These are phyloP conservation scores for Corydoras sp. DNA, from an alignment of 2,113 vertebrate species.

Conservation along the genomic window DNA sequence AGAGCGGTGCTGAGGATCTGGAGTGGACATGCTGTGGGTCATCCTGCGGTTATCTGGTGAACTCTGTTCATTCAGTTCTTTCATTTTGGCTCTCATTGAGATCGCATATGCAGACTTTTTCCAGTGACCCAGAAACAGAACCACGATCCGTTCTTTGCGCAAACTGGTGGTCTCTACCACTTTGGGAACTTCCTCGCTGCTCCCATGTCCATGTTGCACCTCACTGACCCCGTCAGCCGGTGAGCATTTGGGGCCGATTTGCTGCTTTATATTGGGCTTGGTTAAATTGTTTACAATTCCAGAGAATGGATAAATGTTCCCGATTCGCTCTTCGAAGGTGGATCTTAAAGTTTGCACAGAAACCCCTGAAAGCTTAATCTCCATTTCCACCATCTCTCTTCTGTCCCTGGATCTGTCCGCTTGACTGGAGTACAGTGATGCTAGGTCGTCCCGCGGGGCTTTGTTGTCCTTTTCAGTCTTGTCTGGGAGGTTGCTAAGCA, in stretches of 20 bases:
- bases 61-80: constrained; percentile 22
- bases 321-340: constrained; percentile 73
- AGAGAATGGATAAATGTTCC: constrained; percentile 59
- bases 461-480: constrained; percentile 23
- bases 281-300: constrained; percentile 47
- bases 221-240: constrained; percentile 47
- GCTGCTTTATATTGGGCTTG: constrained; percentile 9
- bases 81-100: constrained; percentile 58
- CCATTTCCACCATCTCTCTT: constrained; percentile 67
- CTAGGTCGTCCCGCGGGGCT: constrained; percentile 44
- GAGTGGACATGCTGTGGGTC: constrained; percentile 1
- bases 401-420: constrained; percentile 45
- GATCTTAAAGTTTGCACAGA: constrained; percentile 75
- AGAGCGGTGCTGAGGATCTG: constrained; percentile 13
- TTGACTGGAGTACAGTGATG: constrained; percentile 57
- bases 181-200: constrained; percentile 42
- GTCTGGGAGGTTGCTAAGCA: constrained; percentile 58
- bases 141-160: constrained; percentile 83
- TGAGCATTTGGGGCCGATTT: not conserved
- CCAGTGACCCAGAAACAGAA: constrained; percentile 88
- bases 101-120: constrained; percentile 75
- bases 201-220: constrained; percentile 50
- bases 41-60: not conserved
- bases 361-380: constrained; percentile 81
- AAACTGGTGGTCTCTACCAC: constrained; percentile 67